Conservation (phyloP, 1,140 invertebrate genomes). For the Vollenhovia emeryi region DNA sequence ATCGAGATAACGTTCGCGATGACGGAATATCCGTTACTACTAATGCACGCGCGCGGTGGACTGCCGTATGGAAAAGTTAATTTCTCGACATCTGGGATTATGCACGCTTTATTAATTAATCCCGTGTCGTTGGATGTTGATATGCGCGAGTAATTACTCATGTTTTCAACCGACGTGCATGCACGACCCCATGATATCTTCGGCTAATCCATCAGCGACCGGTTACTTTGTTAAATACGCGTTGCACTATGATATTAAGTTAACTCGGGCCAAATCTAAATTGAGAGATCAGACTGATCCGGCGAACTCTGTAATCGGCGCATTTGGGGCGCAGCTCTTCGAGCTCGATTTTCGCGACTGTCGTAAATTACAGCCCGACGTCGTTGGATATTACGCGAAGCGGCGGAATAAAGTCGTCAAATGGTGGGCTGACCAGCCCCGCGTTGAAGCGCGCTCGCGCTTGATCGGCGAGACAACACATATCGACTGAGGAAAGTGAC, state of each 20-base stretch:
- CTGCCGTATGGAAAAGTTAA: neutral
- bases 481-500: constrained; percentile 55
- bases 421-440: constrained; percentile 15
- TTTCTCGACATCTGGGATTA: constrained; percentile 20
- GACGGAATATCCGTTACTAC: neutral
- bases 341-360: neutral
- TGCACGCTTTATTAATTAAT: constrained; percentile 44
- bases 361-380: neutral
- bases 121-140: neutral
- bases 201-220: constrained; percentile 25
- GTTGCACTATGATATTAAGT: neutral
- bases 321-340: neutral
- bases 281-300: neutral
- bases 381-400: neutral
- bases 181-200: neutral
- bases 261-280: neutral
- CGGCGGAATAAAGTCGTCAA: constrained; percentile 54
- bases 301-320: neutral
- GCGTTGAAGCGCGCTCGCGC: constrained; percentile 2
- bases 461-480: neutral
- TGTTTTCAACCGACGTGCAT: constrained; percentile 7
- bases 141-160: constrained; percentile 33
- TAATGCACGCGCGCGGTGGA: neutral
- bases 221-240: neutral
- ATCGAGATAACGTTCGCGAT: constrained; percentile 8